Percentiles rank a stretch among this genome's conserved stretches.
phyloP scores from a whole-genome alignment of 2,797 vertebrate genomes.

The Adelosebastes latens region DNA sequence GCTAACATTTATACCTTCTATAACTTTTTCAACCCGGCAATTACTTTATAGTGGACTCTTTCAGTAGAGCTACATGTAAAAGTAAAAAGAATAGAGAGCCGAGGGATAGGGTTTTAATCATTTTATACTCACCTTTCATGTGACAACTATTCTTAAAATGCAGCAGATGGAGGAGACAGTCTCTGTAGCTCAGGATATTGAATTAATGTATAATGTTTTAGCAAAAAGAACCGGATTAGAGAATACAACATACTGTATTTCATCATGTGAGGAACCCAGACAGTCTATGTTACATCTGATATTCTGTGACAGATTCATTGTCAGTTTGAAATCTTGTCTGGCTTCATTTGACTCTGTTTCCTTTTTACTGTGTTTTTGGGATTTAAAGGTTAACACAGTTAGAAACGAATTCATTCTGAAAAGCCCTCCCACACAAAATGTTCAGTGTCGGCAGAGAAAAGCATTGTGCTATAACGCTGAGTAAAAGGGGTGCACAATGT shows the following conservation, averaged over 20 bases:
- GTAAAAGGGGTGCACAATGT: constrained; percentile 20
- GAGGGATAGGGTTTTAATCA: neutral
- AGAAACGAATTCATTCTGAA: constrained; percentile 40
- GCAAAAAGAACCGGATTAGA: neutral
- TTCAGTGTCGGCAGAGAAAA: constrained; percentile 33
- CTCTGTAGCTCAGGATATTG: neutral
- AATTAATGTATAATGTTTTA: neutral
- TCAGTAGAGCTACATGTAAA: neutral
- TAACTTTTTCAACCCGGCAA: neutral
- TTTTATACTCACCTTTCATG: neutral
- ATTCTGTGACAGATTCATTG: constrained; percentile 14
- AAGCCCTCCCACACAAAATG: constrained; percentile 24
- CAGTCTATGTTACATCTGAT: neutral
- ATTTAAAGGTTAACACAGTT: constrained; percentile 31
- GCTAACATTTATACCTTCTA: neutral
- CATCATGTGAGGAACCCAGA: neutral
- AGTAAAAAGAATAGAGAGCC: neutral
- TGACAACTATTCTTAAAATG: neutral
- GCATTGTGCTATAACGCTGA: constrained; percentile 21
- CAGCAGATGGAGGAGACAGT: neutral
- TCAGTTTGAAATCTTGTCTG: constrained; percentile 10
- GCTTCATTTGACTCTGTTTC: constrained; percentile 18
- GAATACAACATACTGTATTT: neutral
- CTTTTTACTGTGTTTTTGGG: neutral
- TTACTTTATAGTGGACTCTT: neutral